phyloP scores from a whole-genome alignment of 2,888 invertebrate species.

The Nebria brevicollis region DNA sequence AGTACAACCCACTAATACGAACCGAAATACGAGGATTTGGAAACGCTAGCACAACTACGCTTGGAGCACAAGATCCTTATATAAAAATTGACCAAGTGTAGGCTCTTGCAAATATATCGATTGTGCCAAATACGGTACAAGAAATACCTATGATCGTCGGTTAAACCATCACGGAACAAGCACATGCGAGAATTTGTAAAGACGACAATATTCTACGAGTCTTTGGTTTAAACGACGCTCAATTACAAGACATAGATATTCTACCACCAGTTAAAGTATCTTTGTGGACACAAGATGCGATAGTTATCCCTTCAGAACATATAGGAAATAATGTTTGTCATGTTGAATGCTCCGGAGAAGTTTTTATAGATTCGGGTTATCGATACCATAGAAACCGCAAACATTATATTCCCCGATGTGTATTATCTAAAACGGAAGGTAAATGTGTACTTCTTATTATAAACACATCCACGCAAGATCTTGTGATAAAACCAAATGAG shows the following conservation, averaged over 20 bases:
- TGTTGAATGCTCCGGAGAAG: background rate
- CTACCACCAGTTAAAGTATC: background rate
- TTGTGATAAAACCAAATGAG: background rate
- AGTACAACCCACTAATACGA: background rate
- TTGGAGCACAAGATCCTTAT: background rate
- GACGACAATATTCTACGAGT: too few species aligned
- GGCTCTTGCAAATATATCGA: background rate
- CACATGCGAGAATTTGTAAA: too few species aligned
- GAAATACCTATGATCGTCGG: too few species aligned
- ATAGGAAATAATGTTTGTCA: conserved; percentile 4
- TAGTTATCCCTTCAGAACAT: conserved; percentile 20
- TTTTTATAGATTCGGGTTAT: background rate
- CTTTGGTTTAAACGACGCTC: too few species aligned
- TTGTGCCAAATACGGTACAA: too few species aligned
- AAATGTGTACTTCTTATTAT: background rate
- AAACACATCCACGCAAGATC: background rate
- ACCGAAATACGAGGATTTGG: conserved; percentile 8
- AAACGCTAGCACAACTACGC: conserved; percentile 8
- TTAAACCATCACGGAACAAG: too few species aligned
- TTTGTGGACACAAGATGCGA: background rate
- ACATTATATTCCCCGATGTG: conserved; percentile 4
- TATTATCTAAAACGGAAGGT: background rate
- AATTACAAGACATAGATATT: too few species aligned
- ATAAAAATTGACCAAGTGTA: background rate
- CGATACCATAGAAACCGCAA: background rate